Percentiles rank a stretch among this genome's conserved stretches.
phyloP scores from a whole-genome alignment of 37 sponge, comb jelly and placozoan genomes.

The Dysidea cf. avara region DNA sequence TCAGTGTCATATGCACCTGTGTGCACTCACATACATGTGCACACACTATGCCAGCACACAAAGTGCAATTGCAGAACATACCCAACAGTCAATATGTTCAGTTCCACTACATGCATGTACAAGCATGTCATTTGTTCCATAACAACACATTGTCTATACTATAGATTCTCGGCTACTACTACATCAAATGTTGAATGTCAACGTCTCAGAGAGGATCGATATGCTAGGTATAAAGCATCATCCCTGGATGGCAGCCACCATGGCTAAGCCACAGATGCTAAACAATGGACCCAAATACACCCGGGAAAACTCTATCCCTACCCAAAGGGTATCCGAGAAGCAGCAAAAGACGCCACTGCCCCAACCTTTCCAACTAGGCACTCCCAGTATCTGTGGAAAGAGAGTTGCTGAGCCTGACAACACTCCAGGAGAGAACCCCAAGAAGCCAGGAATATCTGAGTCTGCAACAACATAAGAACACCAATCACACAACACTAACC shows the following conservation, averaged over 20 bases:
- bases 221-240: conserved; percentile 1
- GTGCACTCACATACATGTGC: too few relatives aligned
- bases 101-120: not conserved
- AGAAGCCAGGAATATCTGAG: too few relatives aligned
- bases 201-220: conserved; percentile 5
- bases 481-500: too few relatives aligned
- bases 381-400: too few relatives aligned
- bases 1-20: too few relatives aligned
- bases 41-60: too few relatives aligned
- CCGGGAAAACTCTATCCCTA: conserved; percentile 30
- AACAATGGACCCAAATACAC: conserved; percentile 38
- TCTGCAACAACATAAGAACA: too few relatives aligned
- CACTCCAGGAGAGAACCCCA: too few relatives aligned
- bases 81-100: not conserved
- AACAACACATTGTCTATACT: not conserved
- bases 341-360: not conserved
- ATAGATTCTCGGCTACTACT: conserved; percentile 31
- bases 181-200: conserved; percentile 8
- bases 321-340: not conserved
- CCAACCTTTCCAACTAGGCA: too few relatives aligned
- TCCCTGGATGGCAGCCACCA: conserved; percentile 25
- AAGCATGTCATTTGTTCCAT: not conserved
- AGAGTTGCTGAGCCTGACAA: too few relatives aligned
- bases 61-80: not conserved
- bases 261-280: conserved; percentile 4